Base-by-base conservation (phyloP, 2,888 invertebrate species). In the Drosophila anceps region DNA sequence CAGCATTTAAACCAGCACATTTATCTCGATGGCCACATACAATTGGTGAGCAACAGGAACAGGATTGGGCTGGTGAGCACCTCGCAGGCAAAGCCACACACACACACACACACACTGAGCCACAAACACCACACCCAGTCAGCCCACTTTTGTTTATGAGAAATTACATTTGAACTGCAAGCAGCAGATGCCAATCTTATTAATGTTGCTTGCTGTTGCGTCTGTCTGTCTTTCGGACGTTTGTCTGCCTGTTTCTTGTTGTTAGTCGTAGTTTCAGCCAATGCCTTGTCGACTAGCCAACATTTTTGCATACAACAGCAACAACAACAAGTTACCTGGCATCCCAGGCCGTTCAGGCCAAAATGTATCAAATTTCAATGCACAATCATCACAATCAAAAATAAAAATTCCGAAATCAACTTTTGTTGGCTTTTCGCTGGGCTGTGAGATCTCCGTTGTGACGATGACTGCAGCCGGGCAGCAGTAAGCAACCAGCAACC, bases 301-400 rank as follows among this genome's bases (percentile, higher is more conserved):
- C 89, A 88, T 86, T 84, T 82, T 88, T 86, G 84, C 84, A 84
- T 81, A 79, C 83, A 75, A 76, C 82, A 84, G 27, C 54, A 51
- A 20, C 33, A 20, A 35, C 58, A 53, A 53, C 55, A 60, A 46
- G 76, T 79, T 83, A 79, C 80, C 81, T 65, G 69, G 57, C 67
- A 68, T 67, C 68, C 65, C 79, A 53, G 57, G 63, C 77, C 63
- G 68, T 64, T 86, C 82, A 75, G 85, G 86, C 85, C 87, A 85
- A 91, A 91, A 91, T 91, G 91, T 91, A 91, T 91, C 92, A 91
- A 91, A 91, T 91, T 91, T 91, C 91, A 91, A 91, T 90, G 89
- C 90, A 91, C 91, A 91, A 91, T 91, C 91, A 90, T 90, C 91
- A 90, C 87, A 89, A 90, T 90, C 88, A 84, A 84, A 87, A 88